These are phyloP conservation scores for Mallotus villosus DNA, from an alignment of 2,797 vertebrate species.

Conservation along the genomic window DNA sequence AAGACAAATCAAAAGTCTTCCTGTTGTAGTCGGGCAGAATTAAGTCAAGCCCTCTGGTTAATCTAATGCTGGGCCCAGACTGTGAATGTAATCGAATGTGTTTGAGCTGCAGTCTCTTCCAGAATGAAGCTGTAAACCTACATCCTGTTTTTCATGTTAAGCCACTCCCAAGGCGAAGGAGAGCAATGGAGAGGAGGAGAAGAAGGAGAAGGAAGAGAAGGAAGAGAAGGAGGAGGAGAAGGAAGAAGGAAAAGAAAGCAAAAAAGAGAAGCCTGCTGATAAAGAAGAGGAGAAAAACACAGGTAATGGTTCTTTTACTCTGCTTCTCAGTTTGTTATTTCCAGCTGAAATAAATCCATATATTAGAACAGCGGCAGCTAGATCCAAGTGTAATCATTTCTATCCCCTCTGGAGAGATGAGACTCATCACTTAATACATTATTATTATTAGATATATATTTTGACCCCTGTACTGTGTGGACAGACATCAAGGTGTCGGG, in stretches of 20 bases:
- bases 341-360: not conserved
- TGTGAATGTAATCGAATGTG: not conserved
- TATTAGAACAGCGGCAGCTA: no score
- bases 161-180: slow-evolving; percentile 67
- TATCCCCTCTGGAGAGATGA: no score
- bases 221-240: slow-evolving; percentile 49
- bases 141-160: slow-evolving; percentile 13
- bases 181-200: slow-evolving; percentile 73
- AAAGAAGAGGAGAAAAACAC: slow-evolving; percentile 51
- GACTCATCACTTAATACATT: no score
- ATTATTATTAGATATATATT: no score
- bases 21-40: not conserved
- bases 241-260: slow-evolving; percentile 32
- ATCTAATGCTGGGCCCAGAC: not conserved
- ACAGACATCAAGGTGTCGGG: slow-evolving; percentile 87
- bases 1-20: not conserved
- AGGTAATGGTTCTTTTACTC: slow-evolving; percentile 44
- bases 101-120: not conserved
- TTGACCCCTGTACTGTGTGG: not conserved
- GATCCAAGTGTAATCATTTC: no score
- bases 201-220: slow-evolving; percentile 48
- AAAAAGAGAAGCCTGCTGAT: slow-evolving; percentile 44
- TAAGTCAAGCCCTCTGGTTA: no score
- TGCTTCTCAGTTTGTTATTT: not conserved
- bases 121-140: not conserved